phyloP scores from a whole-genome alignment of 2,888 invertebrate genomes.

The Drosophila lutescens region DNA sequence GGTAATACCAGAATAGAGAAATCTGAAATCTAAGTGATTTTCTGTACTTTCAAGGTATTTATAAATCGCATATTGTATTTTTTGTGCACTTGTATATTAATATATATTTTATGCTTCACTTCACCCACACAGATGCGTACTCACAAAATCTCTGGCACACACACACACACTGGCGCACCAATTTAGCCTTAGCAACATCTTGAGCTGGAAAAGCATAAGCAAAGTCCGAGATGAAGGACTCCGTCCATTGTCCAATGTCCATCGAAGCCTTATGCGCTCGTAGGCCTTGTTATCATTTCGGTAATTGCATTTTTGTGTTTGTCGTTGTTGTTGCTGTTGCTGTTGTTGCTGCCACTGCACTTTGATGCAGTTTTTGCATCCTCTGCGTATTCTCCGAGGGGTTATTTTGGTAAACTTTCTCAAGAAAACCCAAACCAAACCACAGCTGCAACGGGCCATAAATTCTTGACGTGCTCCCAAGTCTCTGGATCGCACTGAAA shows the following conservation, averaged over 20 bases:
- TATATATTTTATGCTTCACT: slow-evolving; percentile 73
- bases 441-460: slow-evolving; percentile 45
- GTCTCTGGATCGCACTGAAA: slow-evolving; percentile 1
- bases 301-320: slow-evolving; percentile 79
- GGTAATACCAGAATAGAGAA: not conserved
- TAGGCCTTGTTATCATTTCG: slow-evolving; percentile 78
- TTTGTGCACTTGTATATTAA: slow-evolving; percentile 50
- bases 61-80: slow-evolving; percentile 13
- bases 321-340: slow-evolving; percentile 58
- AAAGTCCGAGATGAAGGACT: slow-evolving; percentile 51
- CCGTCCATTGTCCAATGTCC: slow-evolving; percentile 47
- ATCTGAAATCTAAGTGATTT: not conserved
- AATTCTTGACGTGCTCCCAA: slow-evolving; percentile 53
- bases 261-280: slow-evolving; percentile 55
- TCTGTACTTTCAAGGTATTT: slow-evolving; percentile 5
- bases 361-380: slow-evolving; percentile 56
- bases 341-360: slow-evolving; percentile 52
- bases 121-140: slow-evolving; percentile 20
- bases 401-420: slow-evolving; percentile 70
- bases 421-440: slow-evolving; percentile 76
- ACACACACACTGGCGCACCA: slow-evolving; percentile 12
- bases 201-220: slow-evolving; percentile 45
- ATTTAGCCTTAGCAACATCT: slow-evolving; percentile 41
- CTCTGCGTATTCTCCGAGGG: slow-evolving; percentile 59
- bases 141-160: slow-evolving; percentile 9